These are phyloP conservation scores for Platorchestia sp. DNA, from an alignment of 1,140 invertebrate species.

Conservation along the genomic window DNA sequence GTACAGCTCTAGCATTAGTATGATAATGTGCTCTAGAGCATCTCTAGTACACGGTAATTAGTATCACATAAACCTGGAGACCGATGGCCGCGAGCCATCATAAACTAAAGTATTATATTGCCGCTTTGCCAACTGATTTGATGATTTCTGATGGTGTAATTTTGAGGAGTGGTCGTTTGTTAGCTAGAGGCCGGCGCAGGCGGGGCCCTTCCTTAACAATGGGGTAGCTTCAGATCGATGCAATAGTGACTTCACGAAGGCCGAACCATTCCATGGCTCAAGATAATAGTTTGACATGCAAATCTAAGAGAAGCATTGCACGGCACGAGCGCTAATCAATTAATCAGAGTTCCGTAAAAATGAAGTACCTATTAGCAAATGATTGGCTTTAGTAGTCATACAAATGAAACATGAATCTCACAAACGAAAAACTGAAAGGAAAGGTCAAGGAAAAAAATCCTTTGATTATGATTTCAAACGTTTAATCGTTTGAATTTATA, in stretches of 20 bases:
- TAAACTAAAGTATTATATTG: conserved; percentile 45
- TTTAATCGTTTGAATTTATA: background rate
- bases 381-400: background rate
- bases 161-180: conserved; percentile 33
- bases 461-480: background rate
- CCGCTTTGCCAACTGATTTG: conserved; percentile 45
- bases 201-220: background rate
- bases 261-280: background rate
- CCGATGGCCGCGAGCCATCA: conserved; percentile 32
- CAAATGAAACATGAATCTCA: background rate
- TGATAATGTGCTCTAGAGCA: conserved; percentile 52
- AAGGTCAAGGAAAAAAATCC: background rate
- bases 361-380: background rate
- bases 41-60: conserved; percentile 45
- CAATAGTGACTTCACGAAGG: background rate
- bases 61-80: conserved; percentile 51
- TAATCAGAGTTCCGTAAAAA: background rate
- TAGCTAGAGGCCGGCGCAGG: background rate
- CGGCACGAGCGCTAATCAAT: background rate
- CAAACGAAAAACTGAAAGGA: background rate
- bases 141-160: conserved; percentile 51
- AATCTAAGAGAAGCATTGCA: background rate
- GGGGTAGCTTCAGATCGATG: background rate
- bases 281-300: background rate
- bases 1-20: conserved; percentile 38